Evolutionary conservation across 2,113 vertebrate species (phyloP), one percentile per base, ranked within the genome.

Genomic region (zebrafish (Danio rerio)): DNA sequence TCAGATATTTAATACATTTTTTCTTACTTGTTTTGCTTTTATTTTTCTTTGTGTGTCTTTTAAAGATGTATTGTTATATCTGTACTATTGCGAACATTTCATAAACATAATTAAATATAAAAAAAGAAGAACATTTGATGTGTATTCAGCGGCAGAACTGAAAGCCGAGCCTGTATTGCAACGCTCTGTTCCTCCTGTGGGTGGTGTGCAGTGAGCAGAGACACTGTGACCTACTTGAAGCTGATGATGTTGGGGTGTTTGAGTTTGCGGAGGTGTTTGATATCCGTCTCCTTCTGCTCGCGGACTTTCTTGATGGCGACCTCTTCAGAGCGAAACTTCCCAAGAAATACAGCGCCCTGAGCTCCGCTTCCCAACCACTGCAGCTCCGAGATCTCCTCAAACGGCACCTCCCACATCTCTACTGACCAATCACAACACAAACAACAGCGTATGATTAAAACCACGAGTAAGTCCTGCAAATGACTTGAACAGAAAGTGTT

Each of bases 241-340:
- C 97, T 96, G 65, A 99, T 99, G 91, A 99, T 97, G 92, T 99
- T 99, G 55, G 98, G 98, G 83, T 99, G 98, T 86, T 98, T 99
- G 88, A 99, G 92, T 78, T 99, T 99, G 81, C 98, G 90, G 90
- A 99, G 89, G 89, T 96, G 98, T 89, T 99, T 99, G 88, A 99
- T 99, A 88, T 99, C 98, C 0, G 98, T 99, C 92, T 99, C 98
- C 18, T 98, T 99, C 91, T 99, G 98, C 59, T 99, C 98, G 77
- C 98, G 94, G 88, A 99, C 98, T 90, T 99, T 99, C 93, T 99
- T 99, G 93, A 99, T 99, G 89, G 98, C 98, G 86, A 99, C 98
- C 79, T 99, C 98, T 87, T 99, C 98, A 0, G 96, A 95, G 80
- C 94, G 95, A 89, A 98, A 97, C 69, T 99, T 99, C 3, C 98